A percentile compares a stretch with the other conserved stretches of the same genome.
These are phyloP conservation scores for Chloropsis cyanopogon DNA, from an alignment of 2,113 vertebrate genomes.

Conservation along the genomic window DNA sequence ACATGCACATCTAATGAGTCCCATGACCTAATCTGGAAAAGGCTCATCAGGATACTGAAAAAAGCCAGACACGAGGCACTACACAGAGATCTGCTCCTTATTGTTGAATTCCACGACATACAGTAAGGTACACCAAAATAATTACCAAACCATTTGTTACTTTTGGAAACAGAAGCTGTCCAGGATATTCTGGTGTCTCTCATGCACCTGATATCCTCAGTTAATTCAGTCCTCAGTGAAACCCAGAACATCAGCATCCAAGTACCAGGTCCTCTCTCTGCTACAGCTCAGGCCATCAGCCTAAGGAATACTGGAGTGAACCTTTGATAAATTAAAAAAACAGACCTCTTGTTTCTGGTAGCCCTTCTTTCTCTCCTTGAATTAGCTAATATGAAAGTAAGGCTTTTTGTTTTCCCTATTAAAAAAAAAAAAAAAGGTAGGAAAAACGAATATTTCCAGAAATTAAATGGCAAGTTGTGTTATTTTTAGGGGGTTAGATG, in stretches of 20 bases:
- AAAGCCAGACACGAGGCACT: not conserved
- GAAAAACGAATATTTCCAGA: constrained; percentile 44
- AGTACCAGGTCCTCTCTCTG: not conserved
- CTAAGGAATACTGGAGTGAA: not conserved
- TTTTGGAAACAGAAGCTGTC: not conserved
- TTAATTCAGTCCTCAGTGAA: not conserved
- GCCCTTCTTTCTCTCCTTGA: not conserved
- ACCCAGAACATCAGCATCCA: not conserved
- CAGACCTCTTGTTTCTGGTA: not conserved
- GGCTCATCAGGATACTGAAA: constrained; percentile 7
- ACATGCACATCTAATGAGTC: constrained; percentile 29
- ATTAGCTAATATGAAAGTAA: not conserved
- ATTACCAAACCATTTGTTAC: not conserved
- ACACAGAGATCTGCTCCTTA: not conserved
- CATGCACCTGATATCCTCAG: not conserved
- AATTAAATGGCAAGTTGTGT: constrained; percentile 62
- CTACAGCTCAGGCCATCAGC: not conserved
- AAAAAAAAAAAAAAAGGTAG: not conserved
- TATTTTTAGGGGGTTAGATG: constrained; percentile 68
- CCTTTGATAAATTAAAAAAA: not conserved
- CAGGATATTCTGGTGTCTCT: not conserved
- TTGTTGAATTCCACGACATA: not conserved
- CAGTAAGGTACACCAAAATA: not conserved
- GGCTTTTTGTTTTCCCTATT: not conserved
- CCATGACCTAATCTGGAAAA: constrained; percentile 17